Evolutionary conservation across 2,797 vertebrate genomes (phyloP), one percentile per base, ranked within the genome.

Genomic region (Podargus strigoides): DNA sequence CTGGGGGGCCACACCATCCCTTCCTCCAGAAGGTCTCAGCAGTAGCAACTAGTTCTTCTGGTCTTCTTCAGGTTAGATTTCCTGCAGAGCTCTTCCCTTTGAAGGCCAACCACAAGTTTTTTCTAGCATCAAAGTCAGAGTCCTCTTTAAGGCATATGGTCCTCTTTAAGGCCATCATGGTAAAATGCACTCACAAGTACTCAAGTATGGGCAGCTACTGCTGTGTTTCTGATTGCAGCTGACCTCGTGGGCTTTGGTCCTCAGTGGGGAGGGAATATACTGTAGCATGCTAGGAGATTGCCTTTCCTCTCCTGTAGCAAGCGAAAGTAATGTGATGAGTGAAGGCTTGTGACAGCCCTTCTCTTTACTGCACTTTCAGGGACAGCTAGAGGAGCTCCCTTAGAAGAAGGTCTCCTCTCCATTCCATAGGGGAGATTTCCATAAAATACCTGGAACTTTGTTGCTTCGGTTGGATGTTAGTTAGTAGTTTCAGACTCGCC

Each of bases 131-230:
- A 0, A 37, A 72, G 20, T 41, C 64, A 74, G 47, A 39, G 11
- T 21, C 17, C 28, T 84, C 44, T 39, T 60, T 19, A 42, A 73
- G n/a, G 27, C 0, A 0, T 42, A 24, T 4, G n/a, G n/a, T n/a
- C n/a, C n/a, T n/a, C n/a, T n/a, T n/a, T n/a, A n/a, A 14, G 84
- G 39, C 10, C 3, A 0, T 24, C 14, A 7, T 1, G 3, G 34
- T 44, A 66, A 79, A 78, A 68, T 1, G 0, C 11, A 2, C 37
- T 32, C 59, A 10, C 10, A 8, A 47, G 14, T 50, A 20, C 60
- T 50, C 59, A 30, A 5, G 20, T 3, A 39, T 9, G 6, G 27
- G 53, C 58, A 75, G 62, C 14, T 62, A 59, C 44, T 0, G 1
- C 27, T 30, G 28, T 47, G 44, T 15, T 85, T 68, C 44, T 59